Percentiles rank a stretch among this genome's conserved stretches.
Conservation (phyloP, 2,797 vertebrate genomes). For the Sorex maritimensis region DNA sequence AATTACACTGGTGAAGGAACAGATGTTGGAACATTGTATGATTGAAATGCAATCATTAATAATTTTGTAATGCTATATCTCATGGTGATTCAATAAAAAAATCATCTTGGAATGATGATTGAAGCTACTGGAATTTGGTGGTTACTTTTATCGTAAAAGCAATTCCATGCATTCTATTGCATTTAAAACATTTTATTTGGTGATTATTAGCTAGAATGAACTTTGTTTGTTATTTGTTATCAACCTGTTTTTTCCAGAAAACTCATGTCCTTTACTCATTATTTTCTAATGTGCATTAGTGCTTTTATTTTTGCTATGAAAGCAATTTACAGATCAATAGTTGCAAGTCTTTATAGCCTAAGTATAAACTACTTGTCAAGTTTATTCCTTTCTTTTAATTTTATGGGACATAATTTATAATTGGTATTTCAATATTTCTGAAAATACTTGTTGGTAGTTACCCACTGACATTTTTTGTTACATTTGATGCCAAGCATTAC, state of each 20-base stretch:
- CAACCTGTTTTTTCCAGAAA: neutral
- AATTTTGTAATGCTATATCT: too few relatives aligned
- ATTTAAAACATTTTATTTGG: slow-evolving; percentile 5
- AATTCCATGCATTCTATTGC: neutral
- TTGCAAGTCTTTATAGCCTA: neutral
- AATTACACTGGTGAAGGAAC: too few relatives aligned
- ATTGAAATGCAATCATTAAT: too few relatives aligned
- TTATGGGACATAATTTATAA: neutral
- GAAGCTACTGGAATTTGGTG: neutral
- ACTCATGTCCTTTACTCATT: neutral
- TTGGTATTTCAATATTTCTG: neutral
- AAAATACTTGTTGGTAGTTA: slow-evolving; percentile 11
- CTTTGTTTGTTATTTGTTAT: neutral
- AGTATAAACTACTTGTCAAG: neutral
- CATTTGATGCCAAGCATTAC: neutral
- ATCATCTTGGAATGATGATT: neutral
- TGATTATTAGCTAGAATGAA: neutral
- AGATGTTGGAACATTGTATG: too few relatives aligned
- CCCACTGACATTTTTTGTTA: neutral
- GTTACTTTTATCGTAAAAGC: neutral
- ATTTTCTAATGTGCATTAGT: neutral
- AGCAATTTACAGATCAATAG: slow-evolving; percentile 11
- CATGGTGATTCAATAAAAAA: neutral
- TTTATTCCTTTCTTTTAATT: neutral
- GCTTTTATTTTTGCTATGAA: neutral